A percentile compares a stretch with the other conserved stretches of the same genome.
Evolutionary conservation across 2,797 vertebrate species (phyloP).

Genomic region (Manis crassicaudata): DNA sequence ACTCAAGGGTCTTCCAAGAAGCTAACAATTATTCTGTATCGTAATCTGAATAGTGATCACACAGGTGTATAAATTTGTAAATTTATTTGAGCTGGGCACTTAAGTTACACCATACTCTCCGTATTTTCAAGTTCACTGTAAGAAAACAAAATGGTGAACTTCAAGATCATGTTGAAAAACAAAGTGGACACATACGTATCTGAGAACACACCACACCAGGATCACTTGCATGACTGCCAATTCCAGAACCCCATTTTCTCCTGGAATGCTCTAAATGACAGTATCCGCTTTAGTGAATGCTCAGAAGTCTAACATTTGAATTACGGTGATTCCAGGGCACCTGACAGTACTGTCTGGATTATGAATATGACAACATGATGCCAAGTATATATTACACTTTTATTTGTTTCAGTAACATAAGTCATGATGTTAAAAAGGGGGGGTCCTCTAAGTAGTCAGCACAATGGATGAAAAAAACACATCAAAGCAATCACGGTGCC

Average conservation of each 20-base stretch:
- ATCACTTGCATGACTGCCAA: not conserved
- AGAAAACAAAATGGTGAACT: slow-evolving; percentile 36
- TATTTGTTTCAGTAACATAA: slow-evolving; percentile 8
- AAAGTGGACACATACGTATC: not conserved
- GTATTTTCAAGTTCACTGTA: slow-evolving; percentile 29
- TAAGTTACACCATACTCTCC: not conserved
- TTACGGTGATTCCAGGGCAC: not conserved
- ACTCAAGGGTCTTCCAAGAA: not conserved
- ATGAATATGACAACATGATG: not conserved
- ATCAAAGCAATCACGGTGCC: not conserved
- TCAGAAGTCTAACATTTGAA: slow-evolving; percentile 1
- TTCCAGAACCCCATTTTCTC: not conserved
- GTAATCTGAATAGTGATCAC: not conserved
- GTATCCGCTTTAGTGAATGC: not conserved
- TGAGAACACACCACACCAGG: not conserved
- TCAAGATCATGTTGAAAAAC: not conserved
- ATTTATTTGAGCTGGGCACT: not conserved
- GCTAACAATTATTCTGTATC: slow-evolving; percentile 1
- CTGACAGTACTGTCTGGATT: not conserved
- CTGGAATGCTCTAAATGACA: not conserved
- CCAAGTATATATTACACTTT: not conserved
- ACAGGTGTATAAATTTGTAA: not conserved
- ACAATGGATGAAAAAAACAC: not conserved
- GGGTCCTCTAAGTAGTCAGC: not conserved
- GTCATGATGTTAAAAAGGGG: not conserved